Evolutionary conservation across 2,888 invertebrate species (phyloP).

Genomic region (Caradrina clavipalpis): DNA sequence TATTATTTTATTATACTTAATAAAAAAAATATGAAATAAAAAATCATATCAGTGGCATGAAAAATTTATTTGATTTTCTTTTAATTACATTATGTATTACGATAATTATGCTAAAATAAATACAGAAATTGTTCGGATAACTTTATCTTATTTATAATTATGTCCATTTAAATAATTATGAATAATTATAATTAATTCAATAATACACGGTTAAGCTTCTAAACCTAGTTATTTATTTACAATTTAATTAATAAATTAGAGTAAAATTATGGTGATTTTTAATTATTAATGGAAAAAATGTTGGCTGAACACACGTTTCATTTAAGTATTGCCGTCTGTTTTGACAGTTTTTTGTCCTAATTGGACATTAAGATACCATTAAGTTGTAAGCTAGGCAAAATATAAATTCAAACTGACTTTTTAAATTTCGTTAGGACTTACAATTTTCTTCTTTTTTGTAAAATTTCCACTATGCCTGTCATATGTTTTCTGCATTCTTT

Average conservation of each 20-base stretch:
- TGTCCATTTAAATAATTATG: conserved; percentile 86
- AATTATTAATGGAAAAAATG: conserved; percentile 56
- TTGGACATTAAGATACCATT: conserved; percentile 25
- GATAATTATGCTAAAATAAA: conserved; percentile 88
- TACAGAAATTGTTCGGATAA: conserved; percentile 88
- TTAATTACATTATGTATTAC: conserved; percentile 86
- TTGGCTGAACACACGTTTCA: conserved; percentile 61
- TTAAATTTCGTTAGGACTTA: not conserved
- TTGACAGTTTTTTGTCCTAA: conserved; percentile 16
- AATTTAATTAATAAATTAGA: conserved; percentile 82
- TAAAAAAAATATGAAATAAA: conserved; percentile 49
- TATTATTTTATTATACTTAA: too few relatives aligned
- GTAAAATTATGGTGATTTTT: conserved; percentile 65
- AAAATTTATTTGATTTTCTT: conserved; percentile 90
- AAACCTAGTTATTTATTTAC: conserved; percentile 87
- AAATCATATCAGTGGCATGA: conserved; percentile 85
- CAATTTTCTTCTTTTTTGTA: not conserved
- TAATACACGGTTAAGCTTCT: conserved; percentile 83
- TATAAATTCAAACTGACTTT: conserved; percentile 15
- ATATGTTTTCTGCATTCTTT: not conserved
- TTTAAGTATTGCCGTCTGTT: conserved; percentile 30
- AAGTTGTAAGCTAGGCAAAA: conserved; percentile 22
- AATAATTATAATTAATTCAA: conserved; percentile 77
- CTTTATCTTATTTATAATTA: conserved; percentile 80
- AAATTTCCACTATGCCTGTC: not conserved